Evolutionary conservation across 1,140 invertebrate species (phyloP).

Genomic region (Ceratina australensis): DNA sequence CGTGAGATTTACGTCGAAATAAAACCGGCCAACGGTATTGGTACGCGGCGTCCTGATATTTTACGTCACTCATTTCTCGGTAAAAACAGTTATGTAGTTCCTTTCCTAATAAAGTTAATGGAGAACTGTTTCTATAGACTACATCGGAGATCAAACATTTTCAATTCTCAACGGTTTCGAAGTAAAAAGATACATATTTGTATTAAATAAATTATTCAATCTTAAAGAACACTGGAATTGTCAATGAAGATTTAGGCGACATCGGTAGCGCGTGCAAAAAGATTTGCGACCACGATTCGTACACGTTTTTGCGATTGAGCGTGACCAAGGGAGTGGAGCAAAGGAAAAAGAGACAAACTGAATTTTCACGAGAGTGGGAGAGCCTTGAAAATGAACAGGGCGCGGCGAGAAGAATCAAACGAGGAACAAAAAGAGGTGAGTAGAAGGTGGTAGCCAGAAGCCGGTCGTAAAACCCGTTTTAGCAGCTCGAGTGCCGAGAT

Average conservation of each 20-base stretch:
- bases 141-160: no score
- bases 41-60: not conserved
- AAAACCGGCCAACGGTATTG: not conserved
- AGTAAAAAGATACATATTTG: no score
- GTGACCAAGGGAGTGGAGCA: not conserved
- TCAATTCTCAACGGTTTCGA: no score
- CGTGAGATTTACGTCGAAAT: constrained; percentile 2
- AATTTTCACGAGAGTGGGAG: constrained; percentile 17
- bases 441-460: constrained; percentile 37
- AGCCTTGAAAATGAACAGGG: not conserved
- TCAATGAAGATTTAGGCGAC: no score
- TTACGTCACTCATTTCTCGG: constrained; percentile 1
- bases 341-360: not conserved
- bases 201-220: no score
- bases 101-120: no score
- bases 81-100: not conserved
- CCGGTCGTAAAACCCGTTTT: constrained; percentile 51
- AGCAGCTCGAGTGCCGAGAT: constrained; percentile 42
- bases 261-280: no score
- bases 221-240: no score
- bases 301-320: not conserved
- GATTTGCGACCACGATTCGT: no score
- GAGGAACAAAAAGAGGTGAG: constrained; percentile 20
- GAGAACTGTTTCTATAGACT: no score
- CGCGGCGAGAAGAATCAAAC: constrained; percentile 13